Base-by-base conservation (phyloP, 1,140 invertebrate species). In the Calycopis cecrops region DNA sequence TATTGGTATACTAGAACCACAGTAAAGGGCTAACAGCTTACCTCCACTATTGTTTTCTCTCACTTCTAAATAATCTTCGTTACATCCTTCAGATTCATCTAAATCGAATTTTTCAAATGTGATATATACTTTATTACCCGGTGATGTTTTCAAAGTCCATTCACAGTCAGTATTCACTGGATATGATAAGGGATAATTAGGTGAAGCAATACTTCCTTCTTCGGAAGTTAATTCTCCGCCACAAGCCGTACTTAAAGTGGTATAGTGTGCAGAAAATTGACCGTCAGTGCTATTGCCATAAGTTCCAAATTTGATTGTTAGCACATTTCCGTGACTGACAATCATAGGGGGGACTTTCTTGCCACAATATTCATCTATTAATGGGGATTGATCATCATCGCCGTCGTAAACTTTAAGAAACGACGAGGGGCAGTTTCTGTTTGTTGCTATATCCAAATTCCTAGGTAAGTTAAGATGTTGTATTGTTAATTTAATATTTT, bases 11-110 rank as follows among this genome's bases (percentile, higher is more conserved):
- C 82, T 73, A 37, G 82, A 88, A 0, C 94, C 94, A 84, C 96
- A 98, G 71, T 89, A 96, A 6, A 93, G 85, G 2, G 73, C 90
- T 33, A 94, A 63, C n/a, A 97, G 63, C 16, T 74, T 76, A 3
- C 96, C 96, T 28, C 78, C 74, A 0, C 88, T 85, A 70, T 89
- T 76, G 0, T 85, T 71, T 83, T 94, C 90, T 14, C 95, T 91
- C 54, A 98, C 83, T 89, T 97, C 96, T 9, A 98, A 65, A 79
- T 94, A 97, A 80, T 97, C 96, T 28, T 90, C 87, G 72, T 96
- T 94, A 69, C 96, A 98, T 67, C 91, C 90, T 1, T 94, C 92
- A 40, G 92, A 94, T 4, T 86, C 69, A 62, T 92, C 90, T 54
- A 97, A 64, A 62, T 94, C 90, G 72, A 97, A 93, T 4, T 85